Conservation (phyloP, 2,113 vertebrate species). For the western clawed frog (Xenopus tropicalis) region DNA sequence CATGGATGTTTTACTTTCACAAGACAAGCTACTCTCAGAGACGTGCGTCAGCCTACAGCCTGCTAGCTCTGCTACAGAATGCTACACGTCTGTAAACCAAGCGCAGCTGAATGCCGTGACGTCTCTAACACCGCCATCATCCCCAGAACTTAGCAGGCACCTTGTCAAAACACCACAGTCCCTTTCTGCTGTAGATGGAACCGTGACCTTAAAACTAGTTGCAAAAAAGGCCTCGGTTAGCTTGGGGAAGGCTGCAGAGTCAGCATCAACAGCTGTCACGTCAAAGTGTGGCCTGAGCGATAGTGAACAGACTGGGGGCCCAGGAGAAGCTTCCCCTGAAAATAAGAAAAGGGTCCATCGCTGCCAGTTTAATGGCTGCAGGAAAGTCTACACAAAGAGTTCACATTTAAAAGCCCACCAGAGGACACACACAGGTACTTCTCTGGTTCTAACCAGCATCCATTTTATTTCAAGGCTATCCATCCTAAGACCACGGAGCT, state of each 20-base stretch:
- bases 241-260: constrained; percentile 78
- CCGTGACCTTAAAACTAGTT: constrained; percentile 89
- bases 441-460: neutral
- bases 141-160: constrained; percentile 92
- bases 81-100: constrained; percentile 79
- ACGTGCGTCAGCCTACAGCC: constrained; percentile 71
- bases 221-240: constrained; percentile 87
- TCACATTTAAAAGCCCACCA: constrained; percentile 98
- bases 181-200: constrained; percentile 83
- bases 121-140: constrained; percentile 93
- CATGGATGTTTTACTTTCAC: constrained; percentile 72
- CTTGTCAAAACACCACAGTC: constrained; percentile 89
- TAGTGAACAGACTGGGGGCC: constrained; percentile 72
- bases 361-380: constrained; percentile 97
- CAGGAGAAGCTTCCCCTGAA: constrained; percentile 77
- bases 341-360: constrained; percentile 98
- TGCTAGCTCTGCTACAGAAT: constrained; percentile 67
- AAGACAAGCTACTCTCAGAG: constrained; percentile 73
- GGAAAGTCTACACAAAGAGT: constrained; percentile 99
- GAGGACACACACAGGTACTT: constrained; percentile 96
- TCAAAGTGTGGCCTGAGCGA: constrained; percentile 74
- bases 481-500: too few species aligned
- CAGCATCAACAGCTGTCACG: constrained; percentile 65
- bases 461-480: too few species aligned
- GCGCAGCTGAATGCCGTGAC: constrained; percentile 96